Evolutionary conservation across 2,888 invertebrate genomes (phyloP).

Genomic region (Acleris sparsana): DNA sequence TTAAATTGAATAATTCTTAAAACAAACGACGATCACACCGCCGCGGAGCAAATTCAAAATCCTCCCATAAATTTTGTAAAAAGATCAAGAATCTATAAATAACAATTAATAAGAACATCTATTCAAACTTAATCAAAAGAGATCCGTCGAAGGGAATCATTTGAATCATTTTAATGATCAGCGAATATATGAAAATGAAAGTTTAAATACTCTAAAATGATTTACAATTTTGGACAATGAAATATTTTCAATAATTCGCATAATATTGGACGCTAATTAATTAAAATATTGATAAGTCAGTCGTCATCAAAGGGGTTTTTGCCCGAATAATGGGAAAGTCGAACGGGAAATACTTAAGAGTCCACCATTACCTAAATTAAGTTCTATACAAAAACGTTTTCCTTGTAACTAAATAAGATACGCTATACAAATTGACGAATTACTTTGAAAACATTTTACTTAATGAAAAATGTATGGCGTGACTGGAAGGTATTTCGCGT

Average conservation of each 20-base stretch:
- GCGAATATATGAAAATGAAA: slow-evolving; percentile 42
- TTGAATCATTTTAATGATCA: slow-evolving; percentile 36
- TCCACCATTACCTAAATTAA: slow-evolving; percentile 2
- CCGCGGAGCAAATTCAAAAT: slow-evolving; percentile 62
- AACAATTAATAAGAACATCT: slow-evolving; percentile 38
- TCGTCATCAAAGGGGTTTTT: slow-evolving; percentile 53
- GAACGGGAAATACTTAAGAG: slow-evolving; percentile 19
- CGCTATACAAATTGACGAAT: slow-evolving; percentile 26
- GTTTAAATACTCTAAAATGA: slow-evolving; percentile 26
- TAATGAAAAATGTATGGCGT: slow-evolving; percentile 19
- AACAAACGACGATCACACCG: slow-evolving; percentile 48
- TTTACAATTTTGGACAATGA: slow-evolving; percentile 35
- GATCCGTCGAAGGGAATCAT: slow-evolving; percentile 57
- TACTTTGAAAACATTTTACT: slow-evolving; percentile 15
- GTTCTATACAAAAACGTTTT: slow-evolving; percentile 3
- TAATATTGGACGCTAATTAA: slow-evolving; percentile 35
- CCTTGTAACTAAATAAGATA: slow-evolving; percentile 10
- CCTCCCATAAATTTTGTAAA: slow-evolving; percentile 58
- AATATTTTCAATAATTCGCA: slow-evolving; percentile 36
- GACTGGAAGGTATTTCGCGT: slow-evolving; percentile 13
- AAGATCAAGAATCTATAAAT: slow-evolving; percentile 40
- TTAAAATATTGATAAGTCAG: slow-evolving; percentile 66
- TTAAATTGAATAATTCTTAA: slow-evolving; percentile 48
- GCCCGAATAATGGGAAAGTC: slow-evolving; percentile 18
- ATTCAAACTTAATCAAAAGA: slow-evolving; percentile 44